phyloP scores from a whole-genome alignment of 2,797 vertebrate species.

The Sardinella longiceps region DNA sequence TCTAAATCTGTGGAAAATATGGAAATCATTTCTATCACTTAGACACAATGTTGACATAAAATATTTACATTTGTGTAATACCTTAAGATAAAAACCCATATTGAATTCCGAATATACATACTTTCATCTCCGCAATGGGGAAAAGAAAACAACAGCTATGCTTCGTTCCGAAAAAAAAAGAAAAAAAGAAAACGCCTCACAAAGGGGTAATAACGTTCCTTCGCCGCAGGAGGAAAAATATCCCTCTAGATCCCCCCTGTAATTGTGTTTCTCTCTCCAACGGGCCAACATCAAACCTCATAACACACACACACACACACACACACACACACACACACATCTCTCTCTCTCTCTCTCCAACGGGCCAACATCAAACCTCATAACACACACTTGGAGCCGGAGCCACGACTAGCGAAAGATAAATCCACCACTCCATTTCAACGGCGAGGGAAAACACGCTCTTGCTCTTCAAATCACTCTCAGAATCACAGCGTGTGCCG shows the following conservation, averaged over 20 bases:
- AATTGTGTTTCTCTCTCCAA: constrained; percentile 11
- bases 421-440: neutral
- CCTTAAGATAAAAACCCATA: neutral
- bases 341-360: too few relatives aligned
- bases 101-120: neutral
- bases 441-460: neutral
- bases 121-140: neutral
- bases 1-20: neutral
- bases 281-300: too few relatives aligned
- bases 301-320: too few relatives aligned
- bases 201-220: constrained; percentile 10
- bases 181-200: too few relatives aligned
- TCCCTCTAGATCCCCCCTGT: neutral
- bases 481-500: neutral
- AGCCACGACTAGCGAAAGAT: neutral
- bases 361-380: too few relatives aligned
- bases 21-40: neutral
- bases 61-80: neutral
- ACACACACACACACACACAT: too few relatives aligned
- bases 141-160: neutral
- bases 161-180: neutral
- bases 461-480: neutral
- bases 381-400: neutral
- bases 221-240: constrained; percentile 7
- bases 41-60: neutral